Conservation (phyloP, 2,888 invertebrate species). For the Dicyrtomina minuta region DNA sequence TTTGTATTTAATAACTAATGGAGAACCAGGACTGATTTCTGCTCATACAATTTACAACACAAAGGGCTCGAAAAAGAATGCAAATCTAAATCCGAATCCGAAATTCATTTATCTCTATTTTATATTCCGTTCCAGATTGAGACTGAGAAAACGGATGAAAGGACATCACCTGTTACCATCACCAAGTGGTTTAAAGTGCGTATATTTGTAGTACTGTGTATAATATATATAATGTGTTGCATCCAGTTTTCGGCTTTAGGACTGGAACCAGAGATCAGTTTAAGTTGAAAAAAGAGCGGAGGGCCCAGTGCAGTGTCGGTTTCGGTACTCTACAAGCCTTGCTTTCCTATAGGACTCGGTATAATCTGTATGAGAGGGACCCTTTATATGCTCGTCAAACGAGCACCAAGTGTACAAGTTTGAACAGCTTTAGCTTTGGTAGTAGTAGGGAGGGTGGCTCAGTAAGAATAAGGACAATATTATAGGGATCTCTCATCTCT, state of each 20-base stretch:
- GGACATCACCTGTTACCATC: constrained; percentile 38
- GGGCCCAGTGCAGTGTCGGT: too few relatives aligned
- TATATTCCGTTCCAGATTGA: constrained; percentile 2
- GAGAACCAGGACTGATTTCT: constrained; percentile 25
- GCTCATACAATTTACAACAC: too few relatives aligned
- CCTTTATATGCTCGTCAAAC: too few relatives aligned
- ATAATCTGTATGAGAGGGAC: too few relatives aligned
- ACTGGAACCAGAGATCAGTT: neutral
- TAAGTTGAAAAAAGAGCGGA: too few relatives aligned
- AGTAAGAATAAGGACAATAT: too few relatives aligned
- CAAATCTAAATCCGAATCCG: neutral
- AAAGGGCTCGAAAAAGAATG: neutral
- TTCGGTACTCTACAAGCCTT: too few relatives aligned
- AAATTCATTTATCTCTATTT: constrained; percentile 10
- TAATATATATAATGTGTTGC: neutral
- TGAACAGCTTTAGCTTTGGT: neutral
- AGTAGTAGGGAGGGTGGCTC: too few relatives aligned
- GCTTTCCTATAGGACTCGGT: too few relatives aligned
- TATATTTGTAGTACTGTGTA: constrained; percentile 1
- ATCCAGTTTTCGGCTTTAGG: neutral
- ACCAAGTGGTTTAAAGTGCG: neutral
- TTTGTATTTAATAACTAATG: constrained; percentile 19
- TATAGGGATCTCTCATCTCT: too few relatives aligned
- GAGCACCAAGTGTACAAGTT: neutral
- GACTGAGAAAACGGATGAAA: constrained; percentile 11